Base-by-base conservation (phyloP, 2,888 invertebrate species). In the Octodonta nipae region DNA sequence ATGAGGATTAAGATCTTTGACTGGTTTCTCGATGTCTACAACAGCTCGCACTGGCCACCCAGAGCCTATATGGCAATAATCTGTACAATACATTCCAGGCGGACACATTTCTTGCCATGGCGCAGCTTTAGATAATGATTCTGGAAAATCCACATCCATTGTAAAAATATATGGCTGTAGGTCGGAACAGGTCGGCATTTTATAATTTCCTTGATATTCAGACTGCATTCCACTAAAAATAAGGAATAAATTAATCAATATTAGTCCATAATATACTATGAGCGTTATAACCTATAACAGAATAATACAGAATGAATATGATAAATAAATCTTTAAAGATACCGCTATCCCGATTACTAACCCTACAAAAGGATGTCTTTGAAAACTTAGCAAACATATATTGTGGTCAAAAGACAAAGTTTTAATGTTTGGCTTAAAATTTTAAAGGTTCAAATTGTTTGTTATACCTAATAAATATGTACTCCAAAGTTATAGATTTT, bases 61-160 rank as follows among this genome's bases (percentile, higher is more conserved):
- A 13, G 56, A 55, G 14, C 65, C 64, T 26, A 61, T 51, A 38
- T 64, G 63, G 37, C 59, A 58, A 34, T 56, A 53, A 40, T 66
- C 66, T 1, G 61, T 60, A 39, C 59, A 59, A 44, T 64, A 65
- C 62, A 63, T 63, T 32, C 52, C 58, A 7, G 62, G 60, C 3
- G 60, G 45, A n/a, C 52, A 48, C 33, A 61, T 43, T 35, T 50
- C 49, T 37, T 61, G 60, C 52, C 54, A 54, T n/a, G 53, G 49
- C n/a, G 51, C 47, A 3, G 55, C 42, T 6, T 40, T 45, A 2
- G 56, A 34, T 10, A 55, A 39, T 1, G 53, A 46, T 13, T 55
- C 54, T 1, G 45, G 42, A 35, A 50, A 56, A 28, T 46, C 48
- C 1, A 51, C 49, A 5, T 53, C 51, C 25, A 42, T 41, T 28